Percentiles rank a stretch among this genome's conserved stretches.
These are phyloP conservation scores for Siniperca obscura DNA, from an alignment of 2,797 vertebrate genomes.

Conservation along the genomic window DNA sequence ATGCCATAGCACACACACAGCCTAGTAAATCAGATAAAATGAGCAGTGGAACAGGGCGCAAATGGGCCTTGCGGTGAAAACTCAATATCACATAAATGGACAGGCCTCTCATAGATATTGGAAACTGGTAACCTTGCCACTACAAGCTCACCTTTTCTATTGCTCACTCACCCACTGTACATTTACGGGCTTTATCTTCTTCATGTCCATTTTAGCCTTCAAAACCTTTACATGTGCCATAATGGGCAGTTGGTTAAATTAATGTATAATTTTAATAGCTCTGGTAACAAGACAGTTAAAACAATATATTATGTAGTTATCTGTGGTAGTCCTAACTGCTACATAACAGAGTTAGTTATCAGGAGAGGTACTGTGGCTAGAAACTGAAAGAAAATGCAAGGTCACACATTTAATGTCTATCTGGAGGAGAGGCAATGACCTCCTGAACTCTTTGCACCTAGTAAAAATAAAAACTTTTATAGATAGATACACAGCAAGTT, in stretches of 20 bases:
- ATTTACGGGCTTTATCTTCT: constrained; percentile 60
- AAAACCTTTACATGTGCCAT: constrained; percentile 57
- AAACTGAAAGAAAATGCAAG: constrained; percentile 12
- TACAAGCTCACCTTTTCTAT: constrained; percentile 66
- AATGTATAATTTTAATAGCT: constrained; percentile 66
- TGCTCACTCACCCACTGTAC: constrained; percentile 48
- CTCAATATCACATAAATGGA: constrained; percentile 82
- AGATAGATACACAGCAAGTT: constrained; percentile 12
- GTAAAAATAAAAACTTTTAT: constrained; percentile 34
- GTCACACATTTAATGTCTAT: constrained; percentile 32
- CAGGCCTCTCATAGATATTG: constrained; percentile 82
- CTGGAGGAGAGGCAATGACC: constrained; percentile 31
- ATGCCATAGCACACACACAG: constrained; percentile 74
- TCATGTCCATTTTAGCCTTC: constrained; percentile 48
- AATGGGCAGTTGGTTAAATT: constrained; percentile 67
- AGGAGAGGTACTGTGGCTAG: neutral
- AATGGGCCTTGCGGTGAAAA: constrained; percentile 77
- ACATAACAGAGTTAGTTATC: neutral
- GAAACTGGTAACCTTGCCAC: constrained; percentile 79
- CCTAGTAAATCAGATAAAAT: constrained; percentile 81
- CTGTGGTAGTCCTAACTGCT: constrained; percentile 14
- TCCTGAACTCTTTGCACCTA: constrained; percentile 4
- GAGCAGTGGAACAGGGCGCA: constrained; percentile 72
- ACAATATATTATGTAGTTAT: constrained; percentile 56
- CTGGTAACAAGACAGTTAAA: constrained; percentile 45